Evolutionary conservation across 2,888 invertebrate genomes (phyloP).

Genomic region (Sarcophaga rosellei): DNA sequence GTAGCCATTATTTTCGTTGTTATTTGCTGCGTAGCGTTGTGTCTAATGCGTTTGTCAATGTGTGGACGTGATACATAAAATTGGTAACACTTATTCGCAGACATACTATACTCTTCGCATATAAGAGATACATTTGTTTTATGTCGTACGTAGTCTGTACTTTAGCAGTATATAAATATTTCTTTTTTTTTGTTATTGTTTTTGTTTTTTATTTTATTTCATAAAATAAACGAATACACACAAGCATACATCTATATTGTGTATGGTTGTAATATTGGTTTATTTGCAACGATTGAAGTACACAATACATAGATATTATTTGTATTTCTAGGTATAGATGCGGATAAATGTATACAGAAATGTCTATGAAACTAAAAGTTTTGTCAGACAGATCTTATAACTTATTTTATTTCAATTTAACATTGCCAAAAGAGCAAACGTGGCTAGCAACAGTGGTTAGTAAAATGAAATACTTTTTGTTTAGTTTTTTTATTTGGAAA

Average conservation of each 20-base stretch:
- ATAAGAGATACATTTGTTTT: background rate
- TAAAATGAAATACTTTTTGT: background rate
- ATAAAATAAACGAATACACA: no score
- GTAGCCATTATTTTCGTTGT: constrained; percentile 1
- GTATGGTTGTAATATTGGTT: constrained; percentile 8
- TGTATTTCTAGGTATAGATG: background rate
- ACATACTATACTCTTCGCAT: background rate
- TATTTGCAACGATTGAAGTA: background rate
- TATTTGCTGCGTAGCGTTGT: constrained; percentile 36
- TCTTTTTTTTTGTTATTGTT: background rate
- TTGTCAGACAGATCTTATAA: constrained; percentile 41
- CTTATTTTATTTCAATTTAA: constrained; percentile 45
- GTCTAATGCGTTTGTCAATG: constrained; percentile 70
- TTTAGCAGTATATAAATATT: background rate
- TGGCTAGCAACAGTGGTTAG: background rate
- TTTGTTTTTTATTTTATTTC: background rate
- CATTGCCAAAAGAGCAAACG: background rate
- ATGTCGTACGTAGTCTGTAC: background rate
- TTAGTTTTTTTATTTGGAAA: no score
- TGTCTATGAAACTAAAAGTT: constrained; percentile 25
- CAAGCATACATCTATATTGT: background rate
- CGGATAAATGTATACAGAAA: constrained; percentile 13
- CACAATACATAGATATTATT: background rate
- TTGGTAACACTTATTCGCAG: constrained; percentile 41
- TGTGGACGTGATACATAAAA: constrained; percentile 71